Conservation (phyloP, 2,888 invertebrate species). For the Pyralis farinalis region DNA sequence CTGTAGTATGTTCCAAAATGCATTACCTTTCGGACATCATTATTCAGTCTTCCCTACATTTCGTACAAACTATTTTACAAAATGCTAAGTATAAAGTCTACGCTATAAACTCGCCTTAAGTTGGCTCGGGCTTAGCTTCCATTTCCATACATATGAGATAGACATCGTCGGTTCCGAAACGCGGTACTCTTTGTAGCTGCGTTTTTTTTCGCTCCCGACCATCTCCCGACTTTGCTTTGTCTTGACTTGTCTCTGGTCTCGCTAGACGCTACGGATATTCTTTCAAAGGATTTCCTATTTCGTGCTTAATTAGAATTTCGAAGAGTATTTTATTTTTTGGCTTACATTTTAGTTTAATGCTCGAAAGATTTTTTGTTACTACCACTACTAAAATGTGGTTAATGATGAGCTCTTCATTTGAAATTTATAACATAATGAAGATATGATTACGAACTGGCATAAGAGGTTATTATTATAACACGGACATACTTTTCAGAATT, state of each 20-base stretch:
- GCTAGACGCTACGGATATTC: conserved; percentile 3
- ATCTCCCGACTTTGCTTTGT: conserved; percentile 16
- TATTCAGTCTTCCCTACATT: too few species aligned
- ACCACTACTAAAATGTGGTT: too few species aligned
- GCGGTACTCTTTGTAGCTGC: conserved; percentile 23
- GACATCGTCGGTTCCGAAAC: conserved; percentile 36
- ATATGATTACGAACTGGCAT: too few species aligned
- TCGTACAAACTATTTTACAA: too few species aligned
- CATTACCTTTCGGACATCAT: too few species aligned
- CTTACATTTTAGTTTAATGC: too few species aligned
- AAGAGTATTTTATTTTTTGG: not conserved
- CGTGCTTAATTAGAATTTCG: conserved; percentile 5
- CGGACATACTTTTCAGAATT: too few species aligned
- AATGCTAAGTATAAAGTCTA: not conserved
- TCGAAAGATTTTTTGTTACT: too few species aligned
- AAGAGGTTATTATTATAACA: too few species aligned
- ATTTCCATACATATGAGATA: conserved; percentile 76
- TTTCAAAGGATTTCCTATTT: not conserved
- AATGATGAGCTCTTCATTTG: too few species aligned
- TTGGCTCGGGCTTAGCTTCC: conserved; percentile 36
- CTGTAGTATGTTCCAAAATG: too few species aligned
- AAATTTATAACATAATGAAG: too few species aligned
- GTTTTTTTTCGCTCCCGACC: conserved; percentile 7
- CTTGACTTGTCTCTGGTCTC: conserved; percentile 13
- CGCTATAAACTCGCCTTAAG: conserved; percentile 11